Evolutionary conservation across 2,888 invertebrate genomes (phyloP).

Genomic region (Candidula unifasciata): DNA sequence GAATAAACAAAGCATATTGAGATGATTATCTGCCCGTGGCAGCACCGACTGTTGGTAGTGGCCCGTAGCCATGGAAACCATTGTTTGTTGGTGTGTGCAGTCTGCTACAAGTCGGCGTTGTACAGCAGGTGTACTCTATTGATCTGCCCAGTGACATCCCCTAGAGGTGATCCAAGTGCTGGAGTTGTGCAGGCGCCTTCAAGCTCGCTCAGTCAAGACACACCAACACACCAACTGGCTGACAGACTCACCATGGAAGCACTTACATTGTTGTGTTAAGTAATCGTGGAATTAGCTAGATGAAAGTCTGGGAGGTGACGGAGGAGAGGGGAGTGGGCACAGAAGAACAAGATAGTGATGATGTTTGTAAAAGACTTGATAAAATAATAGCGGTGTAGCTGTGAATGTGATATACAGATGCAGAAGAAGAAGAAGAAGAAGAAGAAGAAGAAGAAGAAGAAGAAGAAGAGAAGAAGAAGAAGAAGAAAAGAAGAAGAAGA

Average conservation of each 20-base stretch:
- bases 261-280: background rate
- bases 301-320: background rate
- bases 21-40: no score
- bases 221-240: background rate
- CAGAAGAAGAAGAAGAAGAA: background rate
- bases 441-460: conserved; percentile 17
- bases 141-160: conserved; percentile 4
- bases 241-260: background rate
- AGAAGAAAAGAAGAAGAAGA: background rate
- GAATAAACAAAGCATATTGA: no score
- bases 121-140: conserved; percentile 13
- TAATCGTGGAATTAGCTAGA: background rate
- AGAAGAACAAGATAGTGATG: conserved; percentile 19
- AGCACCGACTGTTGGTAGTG: no score
- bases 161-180: no score
- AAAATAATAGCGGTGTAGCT: background rate
- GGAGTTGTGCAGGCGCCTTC: background rate
- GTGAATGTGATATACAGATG: background rate
- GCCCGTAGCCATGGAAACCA: conserved; percentile 16
- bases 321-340: background rate
- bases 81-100: background rate
- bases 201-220: background rate
- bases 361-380: background rate
- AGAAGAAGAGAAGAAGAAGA: conserved; percentile 31
- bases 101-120: background rate